These are phyloP conservation scores for Sminthurinus aureus DNA, from an alignment of 2,888 invertebrate species.

Conservation along the genomic window DNA sequence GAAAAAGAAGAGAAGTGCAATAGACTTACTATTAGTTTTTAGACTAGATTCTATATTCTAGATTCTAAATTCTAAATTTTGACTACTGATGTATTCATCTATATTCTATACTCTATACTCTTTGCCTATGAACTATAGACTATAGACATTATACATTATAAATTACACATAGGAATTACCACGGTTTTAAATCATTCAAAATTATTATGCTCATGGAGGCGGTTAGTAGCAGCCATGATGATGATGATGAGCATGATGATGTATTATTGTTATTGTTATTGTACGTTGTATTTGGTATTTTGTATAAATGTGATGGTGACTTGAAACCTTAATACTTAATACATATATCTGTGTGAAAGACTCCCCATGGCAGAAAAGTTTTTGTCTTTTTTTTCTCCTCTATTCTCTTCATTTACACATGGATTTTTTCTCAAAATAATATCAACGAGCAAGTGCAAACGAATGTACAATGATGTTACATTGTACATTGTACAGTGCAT, in stretches of 20 bases:
- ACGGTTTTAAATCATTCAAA: not conserved
- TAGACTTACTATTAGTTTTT: too few relatives aligned
- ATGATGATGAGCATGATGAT: not conserved
- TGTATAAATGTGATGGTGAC: not conserved
- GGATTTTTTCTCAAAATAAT: too few relatives aligned
- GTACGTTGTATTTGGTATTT: not conserved
- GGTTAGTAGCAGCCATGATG: not conserved
- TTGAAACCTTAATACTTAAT: not conserved
- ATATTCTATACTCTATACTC: too few relatives aligned
- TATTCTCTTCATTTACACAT: too few relatives aligned
- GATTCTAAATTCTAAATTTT: too few relatives aligned
- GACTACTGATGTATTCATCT: too few relatives aligned
- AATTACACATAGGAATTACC: not conserved
- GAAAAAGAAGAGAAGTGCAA: too few relatives aligned
- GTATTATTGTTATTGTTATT: not conserved
- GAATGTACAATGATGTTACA: too few relatives aligned
- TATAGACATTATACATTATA: not conserved
- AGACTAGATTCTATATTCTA: too few relatives aligned
- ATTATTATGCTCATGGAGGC: not conserved
- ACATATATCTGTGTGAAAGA: not conserved
- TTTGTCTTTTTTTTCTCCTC: not conserved
- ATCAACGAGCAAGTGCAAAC: too few relatives aligned
- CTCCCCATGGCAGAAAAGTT: conserved; percentile 15
- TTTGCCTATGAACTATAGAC: not conserved
- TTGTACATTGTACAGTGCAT: too few relatives aligned